These are phyloP conservation scores for Amphipoea oculea DNA, from an alignment of 2,888 invertebrate species.

Conservation along the genomic window DNA sequence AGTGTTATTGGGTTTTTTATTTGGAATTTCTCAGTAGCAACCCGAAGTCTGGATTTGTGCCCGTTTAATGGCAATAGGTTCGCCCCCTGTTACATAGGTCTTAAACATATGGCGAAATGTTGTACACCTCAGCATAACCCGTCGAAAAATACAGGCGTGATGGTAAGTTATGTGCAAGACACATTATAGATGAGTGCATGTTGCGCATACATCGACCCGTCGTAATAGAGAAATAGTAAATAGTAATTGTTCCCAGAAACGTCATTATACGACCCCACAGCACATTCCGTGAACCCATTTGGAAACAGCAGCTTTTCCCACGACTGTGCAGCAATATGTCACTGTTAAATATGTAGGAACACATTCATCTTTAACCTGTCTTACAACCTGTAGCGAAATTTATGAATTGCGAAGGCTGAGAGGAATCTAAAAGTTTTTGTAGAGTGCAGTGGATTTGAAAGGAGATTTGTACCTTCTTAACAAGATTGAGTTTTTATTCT, in stretches of 20 bases:
- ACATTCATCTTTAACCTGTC: slow-evolving; percentile 42
- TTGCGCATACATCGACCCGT: slow-evolving; percentile 4
- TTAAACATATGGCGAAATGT: no score
- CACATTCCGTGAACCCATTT: slow-evolving; percentile 54
- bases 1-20: background rate
- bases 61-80: no score
- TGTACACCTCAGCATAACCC: no score
- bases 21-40: background rate
- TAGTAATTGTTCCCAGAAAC: slow-evolving; percentile 46
- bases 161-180: background rate
- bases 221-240: slow-evolving; percentile 29
- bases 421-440: slow-evolving; percentile 10
- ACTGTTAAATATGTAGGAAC: slow-evolving; percentile 41
- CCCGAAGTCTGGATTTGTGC: background rate
- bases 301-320: slow-evolving; percentile 47
- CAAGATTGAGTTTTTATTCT: background rate
- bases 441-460: background rate
- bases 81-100: no score
- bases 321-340: slow-evolving; percentile 47
- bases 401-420: slow-evolving; percentile 22
- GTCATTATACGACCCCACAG: slow-evolving; percentile 42
- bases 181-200: background rate
- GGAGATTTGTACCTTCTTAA: background rate
- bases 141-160: background rate
- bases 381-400: slow-evolving; percentile 7